Percentiles rank a stretch among this genome's conserved stretches.
Conservation (phyloP, 2,888 invertebrate genomes). For the Microdon myrmicae region DNA sequence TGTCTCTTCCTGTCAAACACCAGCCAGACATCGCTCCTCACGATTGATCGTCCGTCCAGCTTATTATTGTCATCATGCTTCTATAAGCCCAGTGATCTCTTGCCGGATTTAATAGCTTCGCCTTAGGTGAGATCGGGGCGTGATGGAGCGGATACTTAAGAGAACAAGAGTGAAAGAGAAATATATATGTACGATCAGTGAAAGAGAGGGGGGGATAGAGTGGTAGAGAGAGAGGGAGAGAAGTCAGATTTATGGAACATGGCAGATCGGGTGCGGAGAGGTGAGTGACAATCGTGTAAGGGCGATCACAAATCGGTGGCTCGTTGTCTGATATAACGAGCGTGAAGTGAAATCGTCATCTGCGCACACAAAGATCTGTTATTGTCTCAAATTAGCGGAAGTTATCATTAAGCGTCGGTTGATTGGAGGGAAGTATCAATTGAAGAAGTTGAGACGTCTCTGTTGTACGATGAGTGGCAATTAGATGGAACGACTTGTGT, state of each 20-base stretch:
- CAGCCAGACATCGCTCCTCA: constrained; percentile 33
- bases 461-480: constrained; percentile 22
- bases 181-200: constrained; percentile 19
- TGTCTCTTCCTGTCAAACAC: constrained; percentile 42
- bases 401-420: constrained; percentile 47
- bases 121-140: no score
- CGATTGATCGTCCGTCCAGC: constrained; percentile 2
- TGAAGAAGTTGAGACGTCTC: constrained; percentile 21
- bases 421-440: constrained; percentile 53
- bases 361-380: constrained; percentile 28
- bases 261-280: constrained; percentile 1
- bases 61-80: constrained; percentile 14
- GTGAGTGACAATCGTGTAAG: background rate
- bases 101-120: constrained; percentile 37
- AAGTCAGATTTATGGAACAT: background rate
- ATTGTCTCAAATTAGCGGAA: constrained; percentile 51
- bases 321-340: constrained; percentile 13
- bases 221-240: background rate
- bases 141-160: no score
- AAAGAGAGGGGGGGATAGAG: background rate
- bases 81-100: constrained; percentile 43
- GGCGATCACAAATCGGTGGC: constrained; percentile 4
- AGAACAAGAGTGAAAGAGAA: constrained; percentile 24
- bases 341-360: constrained; percentile 25
- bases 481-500: constrained; percentile 45